phyloP scores from a whole-genome alignment of 2,113 vertebrate genomes.

The Mastomys coucha region DNA sequence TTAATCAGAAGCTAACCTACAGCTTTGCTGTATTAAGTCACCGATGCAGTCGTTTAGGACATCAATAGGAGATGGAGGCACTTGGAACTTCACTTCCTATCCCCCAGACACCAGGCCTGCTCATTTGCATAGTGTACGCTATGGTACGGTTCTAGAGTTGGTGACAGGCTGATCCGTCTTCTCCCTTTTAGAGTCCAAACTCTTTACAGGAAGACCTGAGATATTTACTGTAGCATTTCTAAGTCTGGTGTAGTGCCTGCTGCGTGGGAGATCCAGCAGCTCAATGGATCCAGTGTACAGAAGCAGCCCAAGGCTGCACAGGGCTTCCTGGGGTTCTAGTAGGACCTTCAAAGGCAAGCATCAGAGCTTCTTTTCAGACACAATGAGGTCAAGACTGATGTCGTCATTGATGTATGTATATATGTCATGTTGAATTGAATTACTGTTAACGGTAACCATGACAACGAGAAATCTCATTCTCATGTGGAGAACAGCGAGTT shows the following conservation, averaged over 20 bases:
- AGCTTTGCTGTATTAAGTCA: not conserved
- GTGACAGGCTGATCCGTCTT: not conserved
- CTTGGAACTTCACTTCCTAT: not conserved
- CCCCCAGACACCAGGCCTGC: not conserved
- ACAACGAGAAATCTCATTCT: constrained; percentile 73
- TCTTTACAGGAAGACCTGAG: not conserved
- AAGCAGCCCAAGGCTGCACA: not conserved
- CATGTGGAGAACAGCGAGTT: constrained; percentile 55
- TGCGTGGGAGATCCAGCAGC: not conserved
- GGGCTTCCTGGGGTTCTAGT: not conserved
- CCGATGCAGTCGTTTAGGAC: not conserved
- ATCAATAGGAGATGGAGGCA: not conserved
- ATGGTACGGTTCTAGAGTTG: not conserved
- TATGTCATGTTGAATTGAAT: constrained; percentile 70
- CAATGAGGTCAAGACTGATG: constrained; percentile 61
- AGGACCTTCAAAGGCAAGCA: not conserved
- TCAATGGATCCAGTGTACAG: not conserved
- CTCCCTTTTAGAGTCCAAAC: not conserved
- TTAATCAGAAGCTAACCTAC: not conserved
- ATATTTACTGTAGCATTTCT: not conserved
- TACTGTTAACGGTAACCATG: constrained; percentile 70
- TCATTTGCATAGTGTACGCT: not conserved
- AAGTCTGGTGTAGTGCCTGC: not conserved
- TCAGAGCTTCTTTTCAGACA: constrained; percentile 39
- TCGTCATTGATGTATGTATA: constrained; percentile 58